phyloP scores from a whole-genome alignment of 1,140 invertebrate genomes.

The Ylistrum balloti region DNA sequence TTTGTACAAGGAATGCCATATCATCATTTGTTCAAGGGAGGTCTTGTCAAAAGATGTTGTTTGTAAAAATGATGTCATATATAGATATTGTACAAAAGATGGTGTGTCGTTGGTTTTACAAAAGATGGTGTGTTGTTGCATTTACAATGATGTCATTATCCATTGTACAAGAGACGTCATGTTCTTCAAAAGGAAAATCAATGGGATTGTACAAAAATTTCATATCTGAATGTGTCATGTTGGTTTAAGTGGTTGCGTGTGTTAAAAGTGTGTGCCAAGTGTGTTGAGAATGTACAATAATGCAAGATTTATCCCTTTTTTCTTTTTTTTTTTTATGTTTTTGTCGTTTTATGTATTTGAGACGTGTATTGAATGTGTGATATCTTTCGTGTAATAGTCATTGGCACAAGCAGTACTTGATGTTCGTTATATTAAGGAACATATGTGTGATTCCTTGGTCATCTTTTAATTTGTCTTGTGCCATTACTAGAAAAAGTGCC shows the following conservation, averaged over 20 bases:
- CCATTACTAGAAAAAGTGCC: slow-evolving; percentile 11
- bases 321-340: background rate
- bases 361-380: background rate
- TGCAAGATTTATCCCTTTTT: no score
- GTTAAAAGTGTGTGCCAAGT: background rate
- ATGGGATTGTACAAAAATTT: background rate
- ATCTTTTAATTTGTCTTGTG: slow-evolving; percentile 24
- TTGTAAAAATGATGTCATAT: no score
- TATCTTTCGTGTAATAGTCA: background rate
- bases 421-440: background rate
- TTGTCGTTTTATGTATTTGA: background rate
- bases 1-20: background rate
- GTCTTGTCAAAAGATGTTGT: background rate
- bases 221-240: no score
- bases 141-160: no score
- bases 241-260: background rate
- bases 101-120: no score
- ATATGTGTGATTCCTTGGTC: background rate
- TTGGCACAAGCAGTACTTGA: background rate
- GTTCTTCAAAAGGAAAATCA: no score
- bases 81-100: no score
- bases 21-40: background rate
- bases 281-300: no score
- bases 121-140: no score
- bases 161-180: no score